Percentiles rank a stretch among this genome's conserved stretches.
These are phyloP conservation scores for Aleiodes sp. DNA, from an alignment of 1,140 invertebrate species.

Conservation along the genomic window DNA sequence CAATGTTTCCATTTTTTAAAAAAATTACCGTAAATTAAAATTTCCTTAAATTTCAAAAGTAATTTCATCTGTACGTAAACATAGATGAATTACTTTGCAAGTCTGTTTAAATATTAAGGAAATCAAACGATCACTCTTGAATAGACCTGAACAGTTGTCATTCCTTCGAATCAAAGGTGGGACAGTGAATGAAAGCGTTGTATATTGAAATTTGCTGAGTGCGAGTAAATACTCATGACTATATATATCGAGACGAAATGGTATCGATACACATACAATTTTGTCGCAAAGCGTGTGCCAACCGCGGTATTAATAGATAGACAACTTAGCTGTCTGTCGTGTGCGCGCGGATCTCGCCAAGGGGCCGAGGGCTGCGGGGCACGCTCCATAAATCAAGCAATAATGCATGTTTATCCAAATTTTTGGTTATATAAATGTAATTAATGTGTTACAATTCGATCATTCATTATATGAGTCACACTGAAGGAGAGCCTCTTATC, in stretches of 20 bases:
- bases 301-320: conserved; percentile 40
- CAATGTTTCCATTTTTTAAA: too few species aligned
- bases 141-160: neutral
- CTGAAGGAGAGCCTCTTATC: neutral
- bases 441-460: too few species aligned
- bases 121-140: neutral
- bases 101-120: neutral
- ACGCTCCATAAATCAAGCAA: neutral
- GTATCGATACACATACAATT: neutral
- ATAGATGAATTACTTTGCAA: neutral
- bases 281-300: conserved; percentile 33
- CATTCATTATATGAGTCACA: neutral
- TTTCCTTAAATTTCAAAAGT: too few species aligned
- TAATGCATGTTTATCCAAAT: neutral
- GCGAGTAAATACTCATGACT: neutral
- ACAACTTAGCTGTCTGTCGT: conserved; percentile 28
- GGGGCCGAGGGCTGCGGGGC: conserved; percentile 15
- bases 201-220: neutral
- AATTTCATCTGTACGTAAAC: neutral
- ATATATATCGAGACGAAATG: neutral
- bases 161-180: neutral
- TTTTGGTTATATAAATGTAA: too few species aligned
- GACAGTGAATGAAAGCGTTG: conserved; percentile 4
- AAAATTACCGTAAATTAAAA: too few species aligned
- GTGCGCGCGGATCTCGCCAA: neutral